These are phyloP conservation scores for Medauroidea extradentata DNA, from an alignment of 1,140 invertebrate species.

Conservation along the genomic window DNA sequence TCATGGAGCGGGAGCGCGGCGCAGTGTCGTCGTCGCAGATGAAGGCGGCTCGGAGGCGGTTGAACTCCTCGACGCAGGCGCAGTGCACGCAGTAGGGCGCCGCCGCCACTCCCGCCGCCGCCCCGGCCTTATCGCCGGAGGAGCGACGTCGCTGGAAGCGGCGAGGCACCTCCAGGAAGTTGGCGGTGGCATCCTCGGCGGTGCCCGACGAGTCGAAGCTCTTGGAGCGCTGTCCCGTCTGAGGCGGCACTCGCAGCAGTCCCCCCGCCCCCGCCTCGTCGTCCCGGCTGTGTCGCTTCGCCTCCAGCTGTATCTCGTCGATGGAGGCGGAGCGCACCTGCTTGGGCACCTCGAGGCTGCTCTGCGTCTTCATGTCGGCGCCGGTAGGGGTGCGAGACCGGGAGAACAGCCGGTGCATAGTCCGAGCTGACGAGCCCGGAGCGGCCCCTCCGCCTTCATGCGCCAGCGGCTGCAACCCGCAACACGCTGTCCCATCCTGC, in stretches of 20 bases:
- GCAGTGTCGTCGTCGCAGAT: constrained; percentile 21
- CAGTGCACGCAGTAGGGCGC: constrained; percentile 63
- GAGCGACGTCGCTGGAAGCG: constrained; percentile 58
- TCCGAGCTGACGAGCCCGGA: too few relatives aligned
- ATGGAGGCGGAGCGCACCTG: constrained; percentile 81
- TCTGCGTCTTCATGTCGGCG: constrained; percentile 84
- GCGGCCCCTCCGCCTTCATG: too few relatives aligned
- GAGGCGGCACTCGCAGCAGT: constrained; percentile 56
- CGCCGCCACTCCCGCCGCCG: constrained; percentile 53
- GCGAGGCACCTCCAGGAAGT: constrained; percentile 62
- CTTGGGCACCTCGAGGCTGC: constrained; percentile 81
- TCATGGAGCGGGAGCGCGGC: constrained; percentile 32
- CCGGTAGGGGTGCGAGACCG: constrained; percentile 79
- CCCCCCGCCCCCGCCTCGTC: constrained; percentile 39
- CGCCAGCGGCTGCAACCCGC: too few relatives aligned
- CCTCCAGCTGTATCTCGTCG: constrained; percentile 80
- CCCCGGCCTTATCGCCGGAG: constrained; percentile 55
- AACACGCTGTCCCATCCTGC: too few relatives aligned
- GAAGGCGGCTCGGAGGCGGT: constrained; percentile 34
- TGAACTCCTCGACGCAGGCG: constrained; percentile 46
- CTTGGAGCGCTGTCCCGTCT: constrained; percentile 59
- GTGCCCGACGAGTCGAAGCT: constrained; percentile 71
- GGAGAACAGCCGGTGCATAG: constrained; percentile 79
- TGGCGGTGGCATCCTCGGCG: constrained; percentile 56
- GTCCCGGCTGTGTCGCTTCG: constrained; percentile 51